A percentile compares a stretch with the other conserved stretches of the same genome.
Conservation (phyloP, 1,140 invertebrate genomes). For the Laupala kohalensis region DNA sequence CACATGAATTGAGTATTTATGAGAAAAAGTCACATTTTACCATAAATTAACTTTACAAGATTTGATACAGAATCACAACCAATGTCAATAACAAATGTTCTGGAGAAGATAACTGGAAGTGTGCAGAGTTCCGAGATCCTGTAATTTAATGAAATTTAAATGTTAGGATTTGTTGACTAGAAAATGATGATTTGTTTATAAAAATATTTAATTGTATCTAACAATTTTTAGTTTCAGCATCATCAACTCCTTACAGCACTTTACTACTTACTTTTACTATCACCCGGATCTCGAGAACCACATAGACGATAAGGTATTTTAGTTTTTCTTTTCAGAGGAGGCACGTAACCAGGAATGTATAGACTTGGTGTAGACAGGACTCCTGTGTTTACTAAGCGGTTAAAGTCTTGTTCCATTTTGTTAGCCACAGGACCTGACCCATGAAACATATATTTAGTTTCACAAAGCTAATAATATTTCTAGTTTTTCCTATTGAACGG, state of each 20-base stretch:
- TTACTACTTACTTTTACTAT: conserved; percentile 36
- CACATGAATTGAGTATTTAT: too few species aligned
- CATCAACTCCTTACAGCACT: too few species aligned
- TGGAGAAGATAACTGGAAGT: too few species aligned
- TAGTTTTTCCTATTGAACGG: too few species aligned
- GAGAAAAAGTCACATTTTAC: too few species aligned
- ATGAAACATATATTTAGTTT: too few species aligned
- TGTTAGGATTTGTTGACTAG: background rate
- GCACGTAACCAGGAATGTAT: conserved; percentile 59
- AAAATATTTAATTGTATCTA: too few species aligned
- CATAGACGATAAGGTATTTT: conserved; percentile 59
- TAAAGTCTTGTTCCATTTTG: conserved; percentile 64
- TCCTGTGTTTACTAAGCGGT: conserved; percentile 54
- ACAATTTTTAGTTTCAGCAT: too few species aligned
- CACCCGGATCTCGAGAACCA: conserved; percentile 53
- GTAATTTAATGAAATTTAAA: background rate
- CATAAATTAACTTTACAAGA: too few species aligned
- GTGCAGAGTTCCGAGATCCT: background rate
- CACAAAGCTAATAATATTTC: too few species aligned
- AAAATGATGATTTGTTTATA: background rate
- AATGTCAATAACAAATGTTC: too few species aligned
- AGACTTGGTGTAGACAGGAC: conserved; percentile 58
- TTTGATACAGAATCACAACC: too few species aligned
- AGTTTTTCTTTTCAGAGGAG: conserved; percentile 49
- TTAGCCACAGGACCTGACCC: conserved; percentile 52